These are phyloP conservation scores for Acipenser transmontanus DNA, from an alignment of 2,797 vertebrate species.

Conservation along the genomic window DNA sequence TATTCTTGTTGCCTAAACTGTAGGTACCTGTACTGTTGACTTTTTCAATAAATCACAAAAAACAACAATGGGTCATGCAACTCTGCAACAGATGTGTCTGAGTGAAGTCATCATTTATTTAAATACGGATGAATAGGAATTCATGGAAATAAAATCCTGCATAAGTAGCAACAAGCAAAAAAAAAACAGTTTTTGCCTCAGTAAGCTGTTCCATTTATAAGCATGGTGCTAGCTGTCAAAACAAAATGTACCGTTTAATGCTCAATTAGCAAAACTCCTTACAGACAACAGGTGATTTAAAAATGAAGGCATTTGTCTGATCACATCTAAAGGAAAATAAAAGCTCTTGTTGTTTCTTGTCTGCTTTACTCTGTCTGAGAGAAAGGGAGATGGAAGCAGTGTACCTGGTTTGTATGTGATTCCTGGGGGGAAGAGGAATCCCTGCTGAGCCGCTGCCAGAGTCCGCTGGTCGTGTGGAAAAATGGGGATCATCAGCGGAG, in stretches of 20 bases:
- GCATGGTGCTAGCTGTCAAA: neutral
- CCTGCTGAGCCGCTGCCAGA: slow-evolving; percentile 96
- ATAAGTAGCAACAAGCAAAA: no score
- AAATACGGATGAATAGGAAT: no score
- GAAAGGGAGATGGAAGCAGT: slow-evolving; percentile 20
- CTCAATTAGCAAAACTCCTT: neutral
- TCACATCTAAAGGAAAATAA: no score
- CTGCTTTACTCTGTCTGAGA: neutral
- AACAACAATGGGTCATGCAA: no score
- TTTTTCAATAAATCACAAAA: no score
- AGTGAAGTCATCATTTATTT: no score
- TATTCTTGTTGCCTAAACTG: no score
- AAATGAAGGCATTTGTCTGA: neutral
- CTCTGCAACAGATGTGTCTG: no score
- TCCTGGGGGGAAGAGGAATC: slow-evolving; percentile 96
- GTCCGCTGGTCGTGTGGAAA: slow-evolving; percentile 99
- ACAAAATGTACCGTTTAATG: neutral
- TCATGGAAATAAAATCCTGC: no score
- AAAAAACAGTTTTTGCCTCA: no score
- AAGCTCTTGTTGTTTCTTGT: no score
- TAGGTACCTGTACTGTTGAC: no score
- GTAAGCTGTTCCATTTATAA: neutral
- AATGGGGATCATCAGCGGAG: slow-evolving; percentile 99
- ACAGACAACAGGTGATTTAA: neutral
- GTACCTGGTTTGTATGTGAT: slow-evolving; percentile 99